Conservation (phyloP, 2,113 vertebrate species). For the Campylomormyrus numenius region DNA sequence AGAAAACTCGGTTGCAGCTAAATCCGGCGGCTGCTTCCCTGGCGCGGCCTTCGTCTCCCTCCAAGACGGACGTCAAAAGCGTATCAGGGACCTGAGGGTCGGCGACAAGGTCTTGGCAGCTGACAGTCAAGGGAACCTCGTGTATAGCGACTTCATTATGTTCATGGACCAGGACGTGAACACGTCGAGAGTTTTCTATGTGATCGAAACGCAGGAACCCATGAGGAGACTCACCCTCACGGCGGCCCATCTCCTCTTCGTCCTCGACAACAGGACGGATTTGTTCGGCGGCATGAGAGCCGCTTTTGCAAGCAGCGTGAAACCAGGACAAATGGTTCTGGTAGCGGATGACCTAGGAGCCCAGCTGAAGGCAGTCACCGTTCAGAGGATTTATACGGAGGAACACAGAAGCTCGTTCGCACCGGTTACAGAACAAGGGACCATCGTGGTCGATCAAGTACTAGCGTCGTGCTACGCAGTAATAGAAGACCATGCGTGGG, state of each 20-base stretch:
- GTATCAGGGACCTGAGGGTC: slow-evolving; percentile 66
- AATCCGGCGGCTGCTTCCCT: slow-evolving; percentile 92
- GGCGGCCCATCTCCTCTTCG: slow-evolving; percentile 85
- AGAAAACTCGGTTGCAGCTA: slow-evolving; percentile 96
- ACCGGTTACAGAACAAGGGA: slow-evolving; percentile 82
- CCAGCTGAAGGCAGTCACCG: slow-evolving; percentile 60
- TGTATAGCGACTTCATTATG: slow-evolving; percentile 88
- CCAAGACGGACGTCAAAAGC: slow-evolving; percentile 74
- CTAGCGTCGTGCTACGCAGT: slow-evolving; percentile 94
- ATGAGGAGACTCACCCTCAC: slow-evolving; percentile 74
- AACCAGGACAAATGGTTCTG: slow-evolving; percentile 72
- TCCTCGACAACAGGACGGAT: slow-evolving; percentile 50
- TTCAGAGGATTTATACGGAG: slow-evolving; percentile 75
- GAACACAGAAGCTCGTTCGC: slow-evolving; percentile 77
- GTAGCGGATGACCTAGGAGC: slow-evolving; percentile 53
- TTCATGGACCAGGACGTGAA: slow-evolving; percentile 80
- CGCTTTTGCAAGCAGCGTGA: slow-evolving; percentile 72
- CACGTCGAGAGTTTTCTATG: slow-evolving; percentile 74
- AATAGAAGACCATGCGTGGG: slow-evolving; percentile 82
- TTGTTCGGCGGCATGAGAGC: slow-evolving; percentile 38
- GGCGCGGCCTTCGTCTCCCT: slow-evolving; percentile 75
- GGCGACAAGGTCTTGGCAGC: slow-evolving; percentile 83
- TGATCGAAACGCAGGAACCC: slow-evolving; percentile 75
- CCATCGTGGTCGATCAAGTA: slow-evolving; percentile 81
- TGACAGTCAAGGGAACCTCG: slow-evolving; percentile 63